These are phyloP conservation scores for Todus mexicanus DNA, from an alignment of 2,797 vertebrate genomes.

Conservation along the genomic window DNA sequence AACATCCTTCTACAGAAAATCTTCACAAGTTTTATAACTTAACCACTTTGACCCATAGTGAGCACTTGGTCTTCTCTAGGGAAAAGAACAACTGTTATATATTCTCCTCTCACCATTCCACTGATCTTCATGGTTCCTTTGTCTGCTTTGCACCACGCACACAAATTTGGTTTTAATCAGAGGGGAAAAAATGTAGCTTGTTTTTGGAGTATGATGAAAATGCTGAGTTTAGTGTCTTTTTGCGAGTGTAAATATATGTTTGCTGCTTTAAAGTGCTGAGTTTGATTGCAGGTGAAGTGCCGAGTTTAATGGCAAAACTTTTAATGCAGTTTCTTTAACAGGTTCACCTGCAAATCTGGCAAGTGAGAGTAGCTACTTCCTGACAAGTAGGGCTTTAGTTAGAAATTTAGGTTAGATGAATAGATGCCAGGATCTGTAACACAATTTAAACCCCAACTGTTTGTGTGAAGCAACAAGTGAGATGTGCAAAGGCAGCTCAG, in stretches of 20 bases:
- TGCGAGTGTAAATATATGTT: background rate
- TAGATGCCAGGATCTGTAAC: background rate
- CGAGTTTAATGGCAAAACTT: background rate
- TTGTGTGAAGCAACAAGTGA: background rate
- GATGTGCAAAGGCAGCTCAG: background rate
- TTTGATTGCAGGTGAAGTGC: background rate
- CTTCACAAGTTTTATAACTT: background rate
- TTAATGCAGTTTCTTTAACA: background rate
- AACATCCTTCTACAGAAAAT: background rate
- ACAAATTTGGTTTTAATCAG: background rate
- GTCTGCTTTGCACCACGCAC: background rate
- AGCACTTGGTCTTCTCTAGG: background rate
- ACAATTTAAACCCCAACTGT: background rate
- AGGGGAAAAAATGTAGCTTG: background rate
- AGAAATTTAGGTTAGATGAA: background rate
- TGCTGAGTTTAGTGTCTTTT: background rate
- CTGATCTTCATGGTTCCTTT: background rate
- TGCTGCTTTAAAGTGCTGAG: background rate
- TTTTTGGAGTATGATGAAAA: background rate
- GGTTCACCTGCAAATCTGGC: background rate
- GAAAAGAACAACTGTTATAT: background rate
- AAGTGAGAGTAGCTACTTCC: background rate
- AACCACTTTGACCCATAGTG: background rate
- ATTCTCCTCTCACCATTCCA: background rate
- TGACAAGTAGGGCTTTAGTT: background rate